These are phyloP conservation scores for Cebidichthys violaceus DNA, from an alignment of 2,113 vertebrate genomes.

Conservation along the genomic window DNA sequence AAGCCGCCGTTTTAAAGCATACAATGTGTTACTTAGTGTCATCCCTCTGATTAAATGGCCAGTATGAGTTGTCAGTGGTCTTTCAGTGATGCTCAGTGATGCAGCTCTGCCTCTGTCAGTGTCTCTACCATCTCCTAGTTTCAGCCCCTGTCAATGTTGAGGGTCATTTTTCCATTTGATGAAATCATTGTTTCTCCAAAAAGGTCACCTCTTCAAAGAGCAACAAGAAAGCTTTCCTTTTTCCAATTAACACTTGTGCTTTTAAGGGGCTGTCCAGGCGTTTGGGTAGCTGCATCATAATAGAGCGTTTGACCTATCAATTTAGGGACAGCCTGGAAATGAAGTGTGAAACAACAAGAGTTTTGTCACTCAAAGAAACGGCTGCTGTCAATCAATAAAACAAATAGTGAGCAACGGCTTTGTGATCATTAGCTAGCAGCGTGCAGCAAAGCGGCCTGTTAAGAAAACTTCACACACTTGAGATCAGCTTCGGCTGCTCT, in stretches of 20 bases:
- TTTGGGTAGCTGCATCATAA: not conserved
- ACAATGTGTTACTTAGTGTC: not conserved
- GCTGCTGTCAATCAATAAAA: conserved; percentile 10
- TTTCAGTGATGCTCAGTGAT: conserved; percentile 19
- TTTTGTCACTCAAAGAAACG: not conserved
- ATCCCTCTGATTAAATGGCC: not conserved
- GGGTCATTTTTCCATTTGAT: conserved; percentile 41
- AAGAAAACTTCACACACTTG: not conserved
- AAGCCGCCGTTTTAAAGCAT: not conserved
- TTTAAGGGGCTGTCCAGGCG: not conserved
- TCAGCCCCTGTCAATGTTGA: conserved; percentile 32
- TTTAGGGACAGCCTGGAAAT: conserved; percentile 8
- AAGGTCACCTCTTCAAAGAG: conserved; percentile 48
- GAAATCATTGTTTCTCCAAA: conserved; percentile 35
- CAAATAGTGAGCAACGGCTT: not conserved
- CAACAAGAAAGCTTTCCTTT: conserved; percentile 6
- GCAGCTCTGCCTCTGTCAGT: conserved; percentile 25
- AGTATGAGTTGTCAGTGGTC: not conserved
- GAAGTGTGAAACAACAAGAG: not conserved
- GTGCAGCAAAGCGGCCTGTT: conserved; percentile 2
- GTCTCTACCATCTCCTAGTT: conserved; percentile 28
- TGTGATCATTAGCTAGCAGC: not conserved
- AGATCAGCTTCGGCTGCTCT: not conserved
- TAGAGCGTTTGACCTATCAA: conserved; percentile 15
- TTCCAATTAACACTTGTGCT: not conserved